A percentile compares a stretch with the other conserved stretches of the same genome.
Evolutionary conservation across 2,113 vertebrate genomes (phyloP).

Genomic region (Emydura subglobosa): DNA sequence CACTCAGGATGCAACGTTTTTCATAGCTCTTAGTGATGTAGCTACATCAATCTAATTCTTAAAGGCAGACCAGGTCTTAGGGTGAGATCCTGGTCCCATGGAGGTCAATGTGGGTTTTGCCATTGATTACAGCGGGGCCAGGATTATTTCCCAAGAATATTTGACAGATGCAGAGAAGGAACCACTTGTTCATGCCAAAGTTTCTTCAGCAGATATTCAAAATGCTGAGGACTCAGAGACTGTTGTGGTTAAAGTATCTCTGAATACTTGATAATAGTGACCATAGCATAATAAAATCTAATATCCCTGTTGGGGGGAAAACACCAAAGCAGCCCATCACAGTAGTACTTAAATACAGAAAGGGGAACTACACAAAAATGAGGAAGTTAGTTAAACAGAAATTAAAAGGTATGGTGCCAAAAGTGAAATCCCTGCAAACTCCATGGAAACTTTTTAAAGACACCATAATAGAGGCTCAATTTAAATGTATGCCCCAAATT

Average conservation of each 20-base stretch:
- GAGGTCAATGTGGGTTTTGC: not conserved
- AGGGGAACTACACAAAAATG: no score
- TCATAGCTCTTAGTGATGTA: not conserved
- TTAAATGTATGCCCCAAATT: no score
- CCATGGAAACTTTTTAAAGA: no score
- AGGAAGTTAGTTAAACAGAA: no score
- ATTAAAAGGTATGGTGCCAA: no score
- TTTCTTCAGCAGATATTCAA: not conserved
- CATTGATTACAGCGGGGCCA: not conserved
- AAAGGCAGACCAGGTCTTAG: not conserved
- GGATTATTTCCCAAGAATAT: rapidly evolving
- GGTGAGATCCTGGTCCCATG: not conserved
- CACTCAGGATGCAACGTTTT: not conserved
- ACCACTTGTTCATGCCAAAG: not conserved
- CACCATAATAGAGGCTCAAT: no score
- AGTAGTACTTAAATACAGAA: no score
- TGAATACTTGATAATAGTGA: not conserved
- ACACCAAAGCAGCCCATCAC: no score
- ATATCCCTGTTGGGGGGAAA: no score
- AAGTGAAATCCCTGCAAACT: no score
- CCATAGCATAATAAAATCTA: no score
- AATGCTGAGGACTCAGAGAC: not conserved
- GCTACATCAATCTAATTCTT: not conserved
- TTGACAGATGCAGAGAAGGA: not conserved
- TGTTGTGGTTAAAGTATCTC: not conserved